Conservation (phyloP, 2,888 invertebrate genomes). For the Drosophila kanekoi region DNA sequence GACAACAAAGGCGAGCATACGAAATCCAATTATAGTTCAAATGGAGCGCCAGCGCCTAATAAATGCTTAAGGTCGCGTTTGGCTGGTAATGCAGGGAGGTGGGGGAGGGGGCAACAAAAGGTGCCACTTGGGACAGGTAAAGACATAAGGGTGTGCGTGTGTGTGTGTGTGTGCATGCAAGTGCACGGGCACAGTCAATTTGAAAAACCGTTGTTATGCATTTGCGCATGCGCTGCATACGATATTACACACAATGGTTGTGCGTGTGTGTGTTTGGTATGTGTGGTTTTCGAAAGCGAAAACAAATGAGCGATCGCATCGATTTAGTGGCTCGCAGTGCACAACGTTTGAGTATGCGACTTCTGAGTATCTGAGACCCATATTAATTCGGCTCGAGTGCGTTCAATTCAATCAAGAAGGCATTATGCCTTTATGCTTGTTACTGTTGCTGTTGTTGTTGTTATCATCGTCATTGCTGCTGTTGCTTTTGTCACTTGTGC, state of each 20-base stretch:
- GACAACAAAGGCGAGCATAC: conserved; percentile 43
- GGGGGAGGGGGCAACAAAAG: not conserved
- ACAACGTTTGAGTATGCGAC: conserved; percentile 70
- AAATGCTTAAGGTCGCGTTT: conserved; percentile 63
- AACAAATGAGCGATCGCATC: conserved; percentile 61
- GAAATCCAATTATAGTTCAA: conserved; percentile 73
- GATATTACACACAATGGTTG: conserved; percentile 54
- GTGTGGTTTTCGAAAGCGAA: conserved; percentile 71
- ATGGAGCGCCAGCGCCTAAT: conserved; percentile 47
- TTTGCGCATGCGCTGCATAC: conserved; percentile 80
- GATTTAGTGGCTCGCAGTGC: conserved; percentile 56
- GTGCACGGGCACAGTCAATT: conserved; percentile 64
- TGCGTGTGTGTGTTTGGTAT: conserved; percentile 24
- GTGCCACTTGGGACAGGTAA: conserved; percentile 5
- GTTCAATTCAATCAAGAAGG: conserved; percentile 78
- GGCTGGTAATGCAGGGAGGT: not conserved
- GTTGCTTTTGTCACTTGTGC: conserved; percentile 61
- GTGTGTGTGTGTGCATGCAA: conserved; percentile 40
- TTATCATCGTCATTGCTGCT: conserved; percentile 36
- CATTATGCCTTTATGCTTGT: conserved; percentile 60
- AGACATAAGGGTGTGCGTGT: conserved; percentile 1
- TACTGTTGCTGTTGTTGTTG: conserved; percentile 29
- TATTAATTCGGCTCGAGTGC: conserved; percentile 73
- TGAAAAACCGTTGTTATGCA: conserved; percentile 82
- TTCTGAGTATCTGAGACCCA: conserved; percentile 75